Evolutionary conservation across 2,888 invertebrate species (phyloP).

Genomic region (Amphipyra berbera): DNA sequence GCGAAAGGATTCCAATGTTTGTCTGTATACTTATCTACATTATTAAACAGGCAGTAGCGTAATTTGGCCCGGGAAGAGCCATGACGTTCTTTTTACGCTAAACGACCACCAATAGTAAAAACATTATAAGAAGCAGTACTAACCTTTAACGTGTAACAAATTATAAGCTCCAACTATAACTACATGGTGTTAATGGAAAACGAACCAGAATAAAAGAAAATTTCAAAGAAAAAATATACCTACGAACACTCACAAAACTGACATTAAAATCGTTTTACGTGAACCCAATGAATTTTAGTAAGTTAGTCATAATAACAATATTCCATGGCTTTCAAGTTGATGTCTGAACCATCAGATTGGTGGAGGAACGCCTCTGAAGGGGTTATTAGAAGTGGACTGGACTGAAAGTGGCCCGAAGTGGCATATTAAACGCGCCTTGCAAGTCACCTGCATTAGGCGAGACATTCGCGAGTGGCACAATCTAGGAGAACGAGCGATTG

Average conservation of each 20-base stretch:
- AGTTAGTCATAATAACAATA: conserved; percentile 49
- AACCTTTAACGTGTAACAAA: background rate
- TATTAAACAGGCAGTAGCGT: background rate
- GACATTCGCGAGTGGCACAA: conserved; percentile 61
- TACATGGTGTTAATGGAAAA: conserved; percentile 11
- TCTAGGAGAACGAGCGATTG: conserved; percentile 25
- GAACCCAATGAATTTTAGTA: conserved; percentile 49
- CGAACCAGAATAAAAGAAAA: conserved; percentile 7
- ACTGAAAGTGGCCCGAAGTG: conserved; percentile 65
- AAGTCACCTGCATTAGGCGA: conserved; percentile 83
- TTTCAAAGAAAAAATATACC: conserved; percentile 15
- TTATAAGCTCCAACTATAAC: background rate
- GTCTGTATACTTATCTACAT: conserved; percentile 2
- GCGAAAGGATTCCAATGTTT: conserved; percentile 22
- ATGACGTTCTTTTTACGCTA: background rate
- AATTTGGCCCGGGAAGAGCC: too few species aligned
- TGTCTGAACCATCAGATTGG: conserved; percentile 58
- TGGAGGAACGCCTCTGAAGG: conserved; percentile 62
- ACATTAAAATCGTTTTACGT: conserved; percentile 42
- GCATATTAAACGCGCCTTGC: conserved; percentile 72
- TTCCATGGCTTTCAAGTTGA: conserved; percentile 40
- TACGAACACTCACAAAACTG: conserved; percentile 21
- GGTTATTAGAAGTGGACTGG: conserved; percentile 67
- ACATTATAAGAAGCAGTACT: background rate
- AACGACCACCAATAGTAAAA: too few species aligned